Evolutionary conservation across 1,140 invertebrate species (phyloP).

Genomic region (Drosophila ogumai): DNA sequence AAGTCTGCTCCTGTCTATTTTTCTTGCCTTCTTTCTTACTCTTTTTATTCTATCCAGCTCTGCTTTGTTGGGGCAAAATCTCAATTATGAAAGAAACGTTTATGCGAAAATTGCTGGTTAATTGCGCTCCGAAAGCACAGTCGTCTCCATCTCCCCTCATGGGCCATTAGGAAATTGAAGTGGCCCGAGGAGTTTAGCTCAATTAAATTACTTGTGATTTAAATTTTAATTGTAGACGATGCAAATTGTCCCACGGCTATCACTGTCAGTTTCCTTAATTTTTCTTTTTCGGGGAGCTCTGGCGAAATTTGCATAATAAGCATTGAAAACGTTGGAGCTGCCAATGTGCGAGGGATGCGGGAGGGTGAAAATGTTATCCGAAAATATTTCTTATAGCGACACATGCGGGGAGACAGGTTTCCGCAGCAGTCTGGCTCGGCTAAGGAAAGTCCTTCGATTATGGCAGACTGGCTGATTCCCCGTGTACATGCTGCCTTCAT

Average conservation of each 20-base stretch:
- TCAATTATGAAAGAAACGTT: constrained; percentile 75
- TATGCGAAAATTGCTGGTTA: constrained; percentile 83
- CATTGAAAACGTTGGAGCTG: constrained; percentile 57
- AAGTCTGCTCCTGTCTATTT: constrained; percentile 54
- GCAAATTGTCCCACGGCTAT: constrained; percentile 63
- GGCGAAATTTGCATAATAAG: constrained; percentile 78
- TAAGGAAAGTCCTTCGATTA: constrained; percentile 77
- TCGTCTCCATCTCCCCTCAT: constrained; percentile 6
- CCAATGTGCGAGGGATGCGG: constrained; percentile 11
- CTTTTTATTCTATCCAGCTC: constrained; percentile 41
- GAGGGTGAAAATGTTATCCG: constrained; percentile 16
- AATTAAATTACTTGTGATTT: constrained; percentile 83
- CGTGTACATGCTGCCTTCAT: constrained; percentile 66
- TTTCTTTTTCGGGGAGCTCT: constrained; percentile 23
- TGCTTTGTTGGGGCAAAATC: constrained; percentile 52
- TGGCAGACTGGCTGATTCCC: constrained; percentile 42
- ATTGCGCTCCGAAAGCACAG: constrained; percentile 57
- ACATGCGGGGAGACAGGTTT: constrained; percentile 71
- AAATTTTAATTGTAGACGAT: constrained; percentile 80
- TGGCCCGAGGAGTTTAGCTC: constrained; percentile 68
- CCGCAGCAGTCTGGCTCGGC: constrained; percentile 24
- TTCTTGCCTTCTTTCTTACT: constrained; percentile 21
- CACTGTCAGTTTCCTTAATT: constrained; percentile 57
- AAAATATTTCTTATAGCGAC: constrained; percentile 49
- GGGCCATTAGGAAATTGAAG: constrained; percentile 47